Percentiles rank a stretch among this genome's conserved stretches.
phyloP scores from a whole-genome alignment of 1,140 invertebrate genomes.

The Caligus rogercresseyi region DNA sequence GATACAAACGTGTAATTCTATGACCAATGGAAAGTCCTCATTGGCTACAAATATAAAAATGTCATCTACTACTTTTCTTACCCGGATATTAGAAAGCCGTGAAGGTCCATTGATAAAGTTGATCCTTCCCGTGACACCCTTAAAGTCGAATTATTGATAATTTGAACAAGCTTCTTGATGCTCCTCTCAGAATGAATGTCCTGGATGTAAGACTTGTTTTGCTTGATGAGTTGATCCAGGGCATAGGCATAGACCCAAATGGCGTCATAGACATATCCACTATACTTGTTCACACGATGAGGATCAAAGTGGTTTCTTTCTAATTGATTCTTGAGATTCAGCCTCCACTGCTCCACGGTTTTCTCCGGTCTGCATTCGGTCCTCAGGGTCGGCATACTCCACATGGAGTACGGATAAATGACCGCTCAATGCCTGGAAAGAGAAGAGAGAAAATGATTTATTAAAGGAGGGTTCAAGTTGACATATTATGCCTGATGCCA shows the following conservation, averaged over 20 bases:
- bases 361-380: slow-evolving; percentile 41
- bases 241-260: slow-evolving; percentile 64
- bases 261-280: slow-evolving; percentile 59
- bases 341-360: slow-evolving; percentile 29
- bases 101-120: slow-evolving; percentile 48
- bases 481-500: no score
- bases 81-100: slow-evolving; percentile 43
- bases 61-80: no score
- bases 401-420: slow-evolving; percentile 51
- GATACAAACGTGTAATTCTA: no score
- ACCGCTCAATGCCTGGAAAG: slow-evolving; percentile 46
- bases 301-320: background rate
- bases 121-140: slow-evolving; percentile 52
- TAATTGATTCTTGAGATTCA: slow-evolving; percentile 18
- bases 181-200: slow-evolving; percentile 39
- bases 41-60: no score
- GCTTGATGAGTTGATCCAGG: slow-evolving; percentile 40
- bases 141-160: slow-evolving; percentile 41
- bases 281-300: slow-evolving; percentile 36
- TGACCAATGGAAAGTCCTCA: no score
- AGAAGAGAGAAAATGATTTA: slow-evolving; percentile 20
- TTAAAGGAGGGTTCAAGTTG: no score
- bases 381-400: slow-evolving; percentile 41
- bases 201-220: slow-evolving; percentile 37
- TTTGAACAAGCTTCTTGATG: slow-evolving; percentile 32